Evolutionary conservation across 2,113 vertebrate species (phyloP).

Genomic region (Bolborhynchus lineola): DNA sequence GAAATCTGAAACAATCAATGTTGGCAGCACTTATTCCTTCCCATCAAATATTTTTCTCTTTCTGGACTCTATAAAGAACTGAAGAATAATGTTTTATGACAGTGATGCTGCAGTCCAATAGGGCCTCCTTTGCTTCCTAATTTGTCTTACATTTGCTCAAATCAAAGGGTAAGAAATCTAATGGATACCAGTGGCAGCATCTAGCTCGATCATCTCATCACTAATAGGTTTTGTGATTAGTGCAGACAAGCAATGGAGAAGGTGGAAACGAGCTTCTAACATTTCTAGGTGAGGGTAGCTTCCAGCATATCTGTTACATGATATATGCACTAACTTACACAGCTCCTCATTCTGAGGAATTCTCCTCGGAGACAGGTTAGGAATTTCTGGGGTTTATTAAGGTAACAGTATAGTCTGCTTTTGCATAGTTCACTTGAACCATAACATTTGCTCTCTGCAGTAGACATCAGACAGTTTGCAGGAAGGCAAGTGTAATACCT

Average conservation of each 20-base stretch:
- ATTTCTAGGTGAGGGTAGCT: background rate
- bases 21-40: constrained; percentile 41
- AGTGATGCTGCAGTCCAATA: background rate
- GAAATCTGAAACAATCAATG: constrained; percentile 54
- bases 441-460: background rate
- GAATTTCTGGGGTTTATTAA: background rate
- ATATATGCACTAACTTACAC: background rate
- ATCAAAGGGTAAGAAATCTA: background rate
- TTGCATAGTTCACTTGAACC: background rate
- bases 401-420: background rate
- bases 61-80: constrained; percentile 17
- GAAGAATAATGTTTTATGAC: constrained; percentile 56
- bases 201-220: background rate
- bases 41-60: constrained; percentile 45
- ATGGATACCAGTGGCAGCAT: background rate
- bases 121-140: constrained; percentile 1
- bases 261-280: background rate
- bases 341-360: background rate
- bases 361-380: background rate
- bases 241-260: constrained; percentile 20
- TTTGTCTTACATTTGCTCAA: constrained; percentile 48
- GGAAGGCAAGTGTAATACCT: background rate
- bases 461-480: background rate
- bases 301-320: background rate
- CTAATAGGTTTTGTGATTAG: constrained; percentile 41